phyloP scores from a whole-genome alignment of 2,888 invertebrate species.

The Apodemia duryi region DNA sequence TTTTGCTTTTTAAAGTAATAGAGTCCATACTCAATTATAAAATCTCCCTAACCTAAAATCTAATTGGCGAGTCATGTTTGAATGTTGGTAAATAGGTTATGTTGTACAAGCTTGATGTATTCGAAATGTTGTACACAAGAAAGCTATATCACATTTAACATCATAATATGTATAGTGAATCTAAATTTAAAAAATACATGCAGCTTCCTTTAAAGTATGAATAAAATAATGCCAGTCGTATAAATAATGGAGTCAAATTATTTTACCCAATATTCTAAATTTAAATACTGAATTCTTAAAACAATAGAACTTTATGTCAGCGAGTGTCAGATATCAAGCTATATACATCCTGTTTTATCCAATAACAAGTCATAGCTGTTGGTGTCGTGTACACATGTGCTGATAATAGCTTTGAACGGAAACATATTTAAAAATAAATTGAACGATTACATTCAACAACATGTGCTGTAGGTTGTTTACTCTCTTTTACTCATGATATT shows the following conservation, averaged over 20 bases:
- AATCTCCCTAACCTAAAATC: no score
- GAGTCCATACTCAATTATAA: no score
- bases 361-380: slow-evolving; percentile 1
- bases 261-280: not conserved
- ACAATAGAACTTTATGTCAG: not conserved
- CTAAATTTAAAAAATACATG: not conserved
- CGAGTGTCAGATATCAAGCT: not conserved
- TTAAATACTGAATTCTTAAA: not conserved
- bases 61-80: no score
- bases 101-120: no score
- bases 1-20: no score
- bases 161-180: no score
- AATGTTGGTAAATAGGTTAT: no score
- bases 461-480: not conserved
- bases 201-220: not conserved
- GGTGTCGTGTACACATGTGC: not conserved
- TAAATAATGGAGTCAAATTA: not conserved
- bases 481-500: slow-evolving; percentile 3
- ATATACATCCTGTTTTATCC: slow-evolving; percentile 1
- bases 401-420: not conserved
- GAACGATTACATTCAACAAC: not conserved
- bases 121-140: no score
- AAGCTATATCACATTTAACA: no score
- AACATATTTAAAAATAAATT: slow-evolving; percentile 3
- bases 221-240: not conserved